Conservation (phyloP, 1,140 invertebrate species). For the Drosophila mojavensis region DNA sequence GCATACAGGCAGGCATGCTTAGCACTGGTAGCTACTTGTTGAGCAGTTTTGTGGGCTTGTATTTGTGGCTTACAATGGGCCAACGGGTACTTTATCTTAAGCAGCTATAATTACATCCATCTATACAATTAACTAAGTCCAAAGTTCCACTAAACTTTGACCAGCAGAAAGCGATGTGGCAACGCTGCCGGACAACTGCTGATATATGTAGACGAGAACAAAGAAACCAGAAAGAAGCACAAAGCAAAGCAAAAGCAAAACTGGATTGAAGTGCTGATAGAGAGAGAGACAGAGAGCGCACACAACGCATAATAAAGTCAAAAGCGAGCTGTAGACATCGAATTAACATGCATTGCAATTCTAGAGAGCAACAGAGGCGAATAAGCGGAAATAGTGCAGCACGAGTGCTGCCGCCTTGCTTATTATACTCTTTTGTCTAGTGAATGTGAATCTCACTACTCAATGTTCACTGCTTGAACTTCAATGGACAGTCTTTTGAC, state of each 20-base stretch:
- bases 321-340: constrained; percentile 18
- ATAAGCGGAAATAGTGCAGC: constrained; percentile 3
- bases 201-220: constrained; percentile 62
- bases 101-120: constrained; percentile 27
- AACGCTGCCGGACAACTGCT: constrained; percentile 40
- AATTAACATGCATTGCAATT: constrained; percentile 14
- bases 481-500: neutral
- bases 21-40: constrained; percentile 56
- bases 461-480: neutral
- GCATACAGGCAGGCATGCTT: constrained; percentile 6
- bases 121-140: constrained; percentile 25
- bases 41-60: constrained; percentile 12
- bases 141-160: constrained; percentile 42
- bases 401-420: neutral
- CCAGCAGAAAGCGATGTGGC: constrained; percentile 38
- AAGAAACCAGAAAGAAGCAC: constrained; percentile 66
- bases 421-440: constrained; percentile 1
- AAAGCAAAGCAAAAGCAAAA: constrained; percentile 61
- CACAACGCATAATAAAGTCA: constrained; percentile 14
- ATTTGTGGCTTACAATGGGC: neutral
- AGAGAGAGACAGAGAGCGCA: constrained; percentile 33
- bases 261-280: constrained; percentile 38
- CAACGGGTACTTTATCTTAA: constrained; percentile 20
- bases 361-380: constrained; percentile 8
- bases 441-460: neutral